Evolutionary conservation across 2,888 invertebrate species (phyloP).

Genomic region (Eudasyphora cyanicolor): DNA sequence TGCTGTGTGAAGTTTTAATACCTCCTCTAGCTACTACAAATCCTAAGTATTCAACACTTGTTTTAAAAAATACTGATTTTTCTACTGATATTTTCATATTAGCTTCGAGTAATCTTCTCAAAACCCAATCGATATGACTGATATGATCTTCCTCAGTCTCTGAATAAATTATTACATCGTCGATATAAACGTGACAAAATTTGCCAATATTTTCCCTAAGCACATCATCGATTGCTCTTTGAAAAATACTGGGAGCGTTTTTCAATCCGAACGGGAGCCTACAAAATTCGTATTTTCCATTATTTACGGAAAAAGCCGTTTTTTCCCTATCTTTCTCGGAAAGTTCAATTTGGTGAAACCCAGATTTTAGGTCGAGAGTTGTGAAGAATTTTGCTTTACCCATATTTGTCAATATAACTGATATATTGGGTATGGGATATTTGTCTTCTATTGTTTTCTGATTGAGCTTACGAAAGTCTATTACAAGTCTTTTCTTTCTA

Average conservation of each 20-base stretch:
- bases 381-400: constrained; percentile 54
- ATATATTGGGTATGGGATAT: constrained; percentile 52
- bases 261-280: neutral
- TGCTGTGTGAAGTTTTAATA: neutral
- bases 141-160: too few species aligned
- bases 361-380: constrained; percentile 14
- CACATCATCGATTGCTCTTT: too few species aligned
- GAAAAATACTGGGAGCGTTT: too few species aligned
- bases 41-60: too few species aligned
- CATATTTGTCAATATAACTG: constrained; percentile 49
- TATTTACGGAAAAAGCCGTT: neutral
- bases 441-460: constrained; percentile 51
- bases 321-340: constrained; percentile 42
- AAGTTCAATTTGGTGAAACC: constrained; percentile 60
- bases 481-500: constrained; percentile 54
- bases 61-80: too few species aligned
- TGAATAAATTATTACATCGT: too few species aligned
- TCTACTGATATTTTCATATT: too few species aligned
- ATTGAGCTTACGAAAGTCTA: constrained; percentile 64
- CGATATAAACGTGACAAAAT: too few species aligned
- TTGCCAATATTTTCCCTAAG: too few species aligned
- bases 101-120: too few species aligned
- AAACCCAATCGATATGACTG: too few species aligned
- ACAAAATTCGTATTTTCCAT: too few species aligned
- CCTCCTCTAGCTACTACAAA: neutral